Conservation (phyloP, 2,797 vertebrate genomes). For the Centropyge bicolor region DNA sequence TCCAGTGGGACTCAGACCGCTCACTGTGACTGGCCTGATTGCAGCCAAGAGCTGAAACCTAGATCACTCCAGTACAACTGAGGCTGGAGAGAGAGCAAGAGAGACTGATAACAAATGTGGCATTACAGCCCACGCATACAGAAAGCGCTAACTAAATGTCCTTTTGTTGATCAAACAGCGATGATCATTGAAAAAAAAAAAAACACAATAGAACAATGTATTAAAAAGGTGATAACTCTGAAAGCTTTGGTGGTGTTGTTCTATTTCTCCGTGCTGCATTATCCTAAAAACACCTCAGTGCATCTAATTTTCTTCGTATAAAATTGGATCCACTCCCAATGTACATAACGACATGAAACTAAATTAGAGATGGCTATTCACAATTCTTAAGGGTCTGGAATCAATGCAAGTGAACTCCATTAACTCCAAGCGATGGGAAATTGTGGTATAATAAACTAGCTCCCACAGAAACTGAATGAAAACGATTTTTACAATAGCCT, state of each 20-base stretch:
- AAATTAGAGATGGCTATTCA: slow-evolving; percentile 63
- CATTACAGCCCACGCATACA: slow-evolving; percentile 68
- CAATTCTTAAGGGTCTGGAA: slow-evolving; percentile 60
- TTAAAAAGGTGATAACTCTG: slow-evolving; percentile 27
- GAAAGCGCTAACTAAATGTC: slow-evolving; percentile 70
- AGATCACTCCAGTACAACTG: slow-evolving; percentile 75
- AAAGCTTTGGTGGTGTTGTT: slow-evolving; percentile 19
- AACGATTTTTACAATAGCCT: slow-evolving; percentile 52
- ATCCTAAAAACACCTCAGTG: slow-evolving; percentile 37
- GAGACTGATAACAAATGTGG: slow-evolving; percentile 75
- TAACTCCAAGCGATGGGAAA: slow-evolving; percentile 57
- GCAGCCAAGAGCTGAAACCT: slow-evolving; percentile 81
- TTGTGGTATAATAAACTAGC: slow-evolving; percentile 63
- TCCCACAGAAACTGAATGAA: slow-evolving; percentile 56
- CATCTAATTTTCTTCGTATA: slow-evolving; percentile 52
- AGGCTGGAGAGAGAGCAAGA: slow-evolving; percentile 72
- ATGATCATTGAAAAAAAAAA: slow-evolving; percentile 37
- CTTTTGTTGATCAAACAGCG: slow-evolving; percentile 72
- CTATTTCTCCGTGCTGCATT: slow-evolving; percentile 27
- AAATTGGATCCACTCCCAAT: slow-evolving; percentile 50
- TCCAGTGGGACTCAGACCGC: slow-evolving; percentile 82
- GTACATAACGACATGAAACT: slow-evolving; percentile 53
- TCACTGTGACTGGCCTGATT: slow-evolving; percentile 78
- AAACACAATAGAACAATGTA: slow-evolving; percentile 33
- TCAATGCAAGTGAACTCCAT: slow-evolving; percentile 72